These are phyloP conservation scores for Ganaspis brasiliensis DNA, from an alignment of 2,888 invertebrate genomes.

Conservation along the genomic window DNA sequence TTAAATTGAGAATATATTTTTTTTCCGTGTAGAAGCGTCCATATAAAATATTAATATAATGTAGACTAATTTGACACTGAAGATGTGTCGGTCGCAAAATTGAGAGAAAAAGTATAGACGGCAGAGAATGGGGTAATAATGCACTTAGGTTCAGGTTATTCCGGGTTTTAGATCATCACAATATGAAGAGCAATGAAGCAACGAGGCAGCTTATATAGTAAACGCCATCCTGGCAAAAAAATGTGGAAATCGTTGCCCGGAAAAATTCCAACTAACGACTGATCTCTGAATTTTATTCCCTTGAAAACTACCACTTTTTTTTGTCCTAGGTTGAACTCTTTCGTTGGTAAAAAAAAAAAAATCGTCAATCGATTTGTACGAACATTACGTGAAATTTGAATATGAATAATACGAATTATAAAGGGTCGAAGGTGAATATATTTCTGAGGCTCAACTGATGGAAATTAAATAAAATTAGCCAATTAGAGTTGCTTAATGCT, in stretches of 20 bases:
- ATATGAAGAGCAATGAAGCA: conserved; percentile 36
- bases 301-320: conserved; percentile 1
- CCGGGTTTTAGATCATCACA: conserved; percentile 33
- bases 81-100: conserved; percentile 1
- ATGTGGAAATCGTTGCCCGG: conserved; percentile 35
- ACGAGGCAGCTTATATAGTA: neutral
- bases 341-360: neutral
- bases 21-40: too few relatives aligned
- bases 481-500: conserved; percentile 2
- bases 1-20: too few relatives aligned
- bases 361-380: neutral
- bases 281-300: conserved; percentile 36
- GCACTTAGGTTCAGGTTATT: conserved; percentile 34
- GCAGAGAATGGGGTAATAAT: conserved; percentile 27
- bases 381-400: conserved; percentile 9
- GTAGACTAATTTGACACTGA: conserved; percentile 4
- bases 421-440: neutral
- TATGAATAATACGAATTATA: conserved; percentile 5
- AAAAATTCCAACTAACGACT: conserved; percentile 11
- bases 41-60: conserved; percentile 3
- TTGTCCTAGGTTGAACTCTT: neutral
- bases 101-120: neutral
- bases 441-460: neutral
- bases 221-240: conserved; percentile 25
- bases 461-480: conserved; percentile 8